A percentile compares a stretch with the other conserved stretches of the same genome.
phyloP scores from a whole-genome alignment of 2,797 vertebrate genomes.

The Heterohyrax brucei region DNA sequence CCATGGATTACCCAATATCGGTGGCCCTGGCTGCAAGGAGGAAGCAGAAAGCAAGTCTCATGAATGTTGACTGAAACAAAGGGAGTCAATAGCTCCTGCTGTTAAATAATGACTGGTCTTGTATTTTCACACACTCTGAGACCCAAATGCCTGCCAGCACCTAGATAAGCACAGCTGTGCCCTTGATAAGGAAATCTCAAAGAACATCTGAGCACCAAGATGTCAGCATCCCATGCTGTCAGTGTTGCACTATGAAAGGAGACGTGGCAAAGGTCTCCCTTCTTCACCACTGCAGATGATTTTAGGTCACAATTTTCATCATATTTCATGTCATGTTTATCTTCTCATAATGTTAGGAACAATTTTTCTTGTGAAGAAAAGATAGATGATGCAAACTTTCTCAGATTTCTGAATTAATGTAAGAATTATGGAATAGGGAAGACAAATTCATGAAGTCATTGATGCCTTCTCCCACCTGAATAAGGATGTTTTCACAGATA shows the following conservation, averaged over 20 bases:
- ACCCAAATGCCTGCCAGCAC: not conserved
- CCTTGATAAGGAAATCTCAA: not conserved
- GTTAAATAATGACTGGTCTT: not conserved
- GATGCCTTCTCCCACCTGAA: not conserved
- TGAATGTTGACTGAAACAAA: not conserved
- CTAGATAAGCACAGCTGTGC: not conserved
- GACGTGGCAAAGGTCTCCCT: not conserved
- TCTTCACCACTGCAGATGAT: not conserved
- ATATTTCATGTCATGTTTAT: not conserved
- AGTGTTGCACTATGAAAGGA: not conserved
- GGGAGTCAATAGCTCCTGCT: not conserved
- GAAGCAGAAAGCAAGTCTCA: constrained; percentile 31
- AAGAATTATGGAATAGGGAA: not conserved
- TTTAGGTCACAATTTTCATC: not conserved
- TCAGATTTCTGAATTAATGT: constrained; percentile 18
- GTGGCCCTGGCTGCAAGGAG: constrained; percentile 63
- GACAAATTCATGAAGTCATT: not conserved
- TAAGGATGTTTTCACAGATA: not conserved
- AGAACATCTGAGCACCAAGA: not conserved
- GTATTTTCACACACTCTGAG: not conserved
- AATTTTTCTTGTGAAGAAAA: not conserved
- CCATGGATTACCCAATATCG: not conserved
- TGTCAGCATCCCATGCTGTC: rapidly evolving
- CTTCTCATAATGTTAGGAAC: not conserved
- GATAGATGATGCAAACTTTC: not conserved